A percentile compares a stretch with the other conserved stretches of the same genome.
phyloP scores from a whole-genome alignment of 1,140 invertebrate species.

The Tribolium madens region DNA sequence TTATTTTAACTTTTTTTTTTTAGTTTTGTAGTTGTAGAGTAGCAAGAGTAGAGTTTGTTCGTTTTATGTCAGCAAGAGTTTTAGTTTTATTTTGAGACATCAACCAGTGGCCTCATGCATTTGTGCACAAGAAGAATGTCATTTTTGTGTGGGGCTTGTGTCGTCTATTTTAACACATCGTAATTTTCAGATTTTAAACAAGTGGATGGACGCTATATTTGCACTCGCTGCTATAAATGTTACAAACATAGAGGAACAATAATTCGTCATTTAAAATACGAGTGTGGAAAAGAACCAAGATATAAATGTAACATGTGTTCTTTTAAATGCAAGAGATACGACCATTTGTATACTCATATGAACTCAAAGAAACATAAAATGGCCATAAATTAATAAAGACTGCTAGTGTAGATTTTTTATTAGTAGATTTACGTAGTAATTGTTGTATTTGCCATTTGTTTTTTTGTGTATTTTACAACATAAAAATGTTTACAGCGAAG shows the following conservation, averaged over 20 bases:
- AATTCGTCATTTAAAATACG: conserved; percentile 66
- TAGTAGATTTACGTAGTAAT: not conserved
- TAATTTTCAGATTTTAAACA: conserved; percentile 18
- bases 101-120: too few species aligned
- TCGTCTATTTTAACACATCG: conserved; percentile 1
- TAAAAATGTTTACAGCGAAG: conserved; percentile 8
- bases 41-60: not conserved
- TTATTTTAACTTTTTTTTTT: too few species aligned
- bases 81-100: too few species aligned
- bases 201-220: conserved; percentile 6
- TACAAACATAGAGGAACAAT: conserved; percentile 66
- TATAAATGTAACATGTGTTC: conserved; percentile 28
- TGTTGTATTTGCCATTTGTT: not conserved
- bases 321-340: conserved; percentile 33
- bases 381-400: not conserved
- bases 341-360: conserved; percentile 30
- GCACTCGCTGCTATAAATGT: conserved; percentile 21
- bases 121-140: too few species aligned
- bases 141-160: not conserved
- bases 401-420: not conserved
- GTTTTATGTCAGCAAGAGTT: not conserved
- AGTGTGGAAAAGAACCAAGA: conserved; percentile 68
- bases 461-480: not conserved
- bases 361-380: conserved; percentile 40
- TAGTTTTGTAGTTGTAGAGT: not conserved